These are phyloP conservation scores for Acipenser transmontanus DNA, from an alignment of 2,797 vertebrate genomes.

Conservation along the genomic window DNA sequence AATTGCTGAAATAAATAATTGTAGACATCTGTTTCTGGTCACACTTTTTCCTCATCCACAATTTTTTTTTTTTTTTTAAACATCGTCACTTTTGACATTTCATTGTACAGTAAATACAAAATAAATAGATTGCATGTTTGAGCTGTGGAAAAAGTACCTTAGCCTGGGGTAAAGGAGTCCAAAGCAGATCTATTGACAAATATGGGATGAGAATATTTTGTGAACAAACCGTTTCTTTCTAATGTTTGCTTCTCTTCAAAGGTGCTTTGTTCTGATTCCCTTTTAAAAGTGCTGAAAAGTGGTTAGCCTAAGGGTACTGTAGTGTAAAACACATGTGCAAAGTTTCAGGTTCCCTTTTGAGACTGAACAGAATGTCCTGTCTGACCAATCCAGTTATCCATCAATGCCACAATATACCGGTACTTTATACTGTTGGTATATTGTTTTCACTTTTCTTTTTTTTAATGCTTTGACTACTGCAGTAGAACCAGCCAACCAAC, in stretches of 20 bases:
- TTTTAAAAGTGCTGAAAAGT: constrained; percentile 2
- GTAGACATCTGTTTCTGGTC: no score
- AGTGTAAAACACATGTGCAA: constrained; percentile 6
- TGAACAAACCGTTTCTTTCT: not conserved
- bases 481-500: no score
- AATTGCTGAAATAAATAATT: no score
- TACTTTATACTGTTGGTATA: no score
- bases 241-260: constrained; percentile 1
- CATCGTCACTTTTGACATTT: no score
- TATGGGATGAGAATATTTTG: constrained; percentile 2
- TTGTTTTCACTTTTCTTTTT: no score
- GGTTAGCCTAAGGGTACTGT: constrained; percentile 1
- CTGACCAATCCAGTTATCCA: no score
- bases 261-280: not conserved
- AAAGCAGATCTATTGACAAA: not conserved
- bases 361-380: not conserved
- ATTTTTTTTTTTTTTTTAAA: not conserved
- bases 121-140: not conserved
- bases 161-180: not conserved
- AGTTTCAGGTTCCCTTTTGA: not conserved
- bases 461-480: no score
- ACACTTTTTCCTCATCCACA: no score
- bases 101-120: not conserved
- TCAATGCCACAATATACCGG: no score
- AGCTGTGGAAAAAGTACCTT: not conserved